A percentile compares a stretch with the other conserved stretches of the same genome.
Evolutionary conservation across 2,113 vertebrate species (phyloP).

Genomic region (Struthio camelus): DNA sequence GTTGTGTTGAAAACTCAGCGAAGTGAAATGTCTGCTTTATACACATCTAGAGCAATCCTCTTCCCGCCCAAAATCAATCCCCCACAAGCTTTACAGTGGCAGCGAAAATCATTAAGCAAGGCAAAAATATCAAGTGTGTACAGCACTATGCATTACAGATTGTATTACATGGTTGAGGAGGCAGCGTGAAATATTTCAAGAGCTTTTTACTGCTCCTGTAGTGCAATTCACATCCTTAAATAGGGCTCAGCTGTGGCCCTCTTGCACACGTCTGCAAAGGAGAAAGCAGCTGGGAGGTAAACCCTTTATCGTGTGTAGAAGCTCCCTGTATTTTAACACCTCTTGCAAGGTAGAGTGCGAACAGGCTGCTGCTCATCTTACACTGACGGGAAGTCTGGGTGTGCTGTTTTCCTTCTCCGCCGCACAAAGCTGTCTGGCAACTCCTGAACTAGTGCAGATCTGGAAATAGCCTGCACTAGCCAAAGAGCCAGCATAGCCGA

Average conservation of each 20-base stretch:
- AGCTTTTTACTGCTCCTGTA: neutral
- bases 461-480: neutral
- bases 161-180: neutral
- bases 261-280: fast-evolving
- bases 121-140: neutral
- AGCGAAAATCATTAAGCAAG: neutral
- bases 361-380: neutral
- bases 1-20: neutral
- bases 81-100: neutral
- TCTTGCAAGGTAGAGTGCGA: too few species aligned
- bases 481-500: neutral
- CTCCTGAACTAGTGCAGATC: neutral
- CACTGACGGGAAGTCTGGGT: neutral
- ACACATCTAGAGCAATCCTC: neutral
- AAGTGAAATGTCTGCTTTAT: neutral
- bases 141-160: neutral
- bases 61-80: too few species aligned
- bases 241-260: neutral
- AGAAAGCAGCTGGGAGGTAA: neutral
- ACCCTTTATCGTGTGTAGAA: neutral
- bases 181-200: neutral
- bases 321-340: fast-evolving
- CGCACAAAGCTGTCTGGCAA: neutral
- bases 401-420: neutral
- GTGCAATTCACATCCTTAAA: neutral